Percentiles rank a stretch among this genome's conserved stretches.
Conservation (phyloP, 1,140 invertebrate genomes). For the Hypsibius dujardini region DNA sequence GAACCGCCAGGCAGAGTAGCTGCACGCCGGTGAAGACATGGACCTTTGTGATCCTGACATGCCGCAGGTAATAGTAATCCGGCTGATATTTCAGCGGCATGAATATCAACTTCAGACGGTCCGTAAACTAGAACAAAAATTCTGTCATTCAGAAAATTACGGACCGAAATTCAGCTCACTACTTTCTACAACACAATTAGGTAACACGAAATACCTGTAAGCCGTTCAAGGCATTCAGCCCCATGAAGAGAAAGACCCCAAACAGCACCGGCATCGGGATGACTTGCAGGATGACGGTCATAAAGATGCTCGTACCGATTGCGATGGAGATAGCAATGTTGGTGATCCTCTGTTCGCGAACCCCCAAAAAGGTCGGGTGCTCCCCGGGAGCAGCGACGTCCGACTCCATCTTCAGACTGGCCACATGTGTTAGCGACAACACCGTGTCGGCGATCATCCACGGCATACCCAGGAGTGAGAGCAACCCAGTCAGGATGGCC, state of each 20-base stretch:
- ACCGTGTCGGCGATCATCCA: slow-evolving; percentile 39
- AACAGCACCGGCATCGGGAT: slow-evolving; percentile 33
- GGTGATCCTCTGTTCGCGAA: slow-evolving; percentile 34
- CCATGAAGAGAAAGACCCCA: slow-evolving; percentile 34
- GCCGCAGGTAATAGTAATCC: slow-evolving; percentile 37
- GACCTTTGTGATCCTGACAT: slow-evolving; percentile 35
- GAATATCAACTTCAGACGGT: slow-evolving; percentile 36
- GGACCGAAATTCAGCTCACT: too few relatives aligned
- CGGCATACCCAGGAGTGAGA: slow-evolving; percentile 29
- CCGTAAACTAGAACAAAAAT: slow-evolving; percentile 31
- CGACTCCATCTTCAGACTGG: slow-evolving; percentile 30
- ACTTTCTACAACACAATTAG: not conserved
- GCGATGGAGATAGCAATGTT: slow-evolving; percentile 31
- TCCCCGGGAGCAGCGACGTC: slow-evolving; percentile 32
- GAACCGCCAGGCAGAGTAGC: slow-evolving; percentile 32
- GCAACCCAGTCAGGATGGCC: not conserved
- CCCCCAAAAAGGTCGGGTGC: slow-evolving; percentile 32
- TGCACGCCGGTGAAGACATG: slow-evolving; percentile 39
- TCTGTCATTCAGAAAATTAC: too few relatives aligned
- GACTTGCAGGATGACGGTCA: slow-evolving; percentile 23
- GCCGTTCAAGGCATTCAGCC: slow-evolving; percentile 30
- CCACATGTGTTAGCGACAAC: slow-evolving; percentile 31
- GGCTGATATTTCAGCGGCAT: slow-evolving; percentile 43
- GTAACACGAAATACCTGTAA: slow-evolving; percentile 27
- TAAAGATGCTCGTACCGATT: slow-evolving; percentile 32